Conservation (phyloP, 2,888 invertebrate species). For the Geophilus truncorum region DNA sequence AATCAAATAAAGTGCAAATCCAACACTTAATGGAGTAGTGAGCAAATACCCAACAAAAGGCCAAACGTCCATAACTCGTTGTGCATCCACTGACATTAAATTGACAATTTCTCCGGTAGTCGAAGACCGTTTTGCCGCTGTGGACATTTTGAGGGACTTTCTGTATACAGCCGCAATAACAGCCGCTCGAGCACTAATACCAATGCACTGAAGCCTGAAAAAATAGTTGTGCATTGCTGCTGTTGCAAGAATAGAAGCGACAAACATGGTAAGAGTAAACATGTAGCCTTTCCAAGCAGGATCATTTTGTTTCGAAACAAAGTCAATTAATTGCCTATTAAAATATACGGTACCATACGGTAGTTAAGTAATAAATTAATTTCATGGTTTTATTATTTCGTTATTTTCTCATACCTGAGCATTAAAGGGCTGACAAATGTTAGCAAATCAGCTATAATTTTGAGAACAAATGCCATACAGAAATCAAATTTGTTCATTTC, state of each 20-base stretch:
- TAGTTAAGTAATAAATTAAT: neutral
- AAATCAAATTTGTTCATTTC: conserved; percentile 16
- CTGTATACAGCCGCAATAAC: conserved; percentile 45
- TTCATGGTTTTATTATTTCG: neutral
- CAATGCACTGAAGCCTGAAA: conserved; percentile 47
- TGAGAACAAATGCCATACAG: conserved; percentile 9
- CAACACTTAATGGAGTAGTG: conserved; percentile 15
- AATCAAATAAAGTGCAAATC: conserved; percentile 46
- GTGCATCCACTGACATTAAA: conserved; percentile 42
- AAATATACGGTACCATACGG: too few relatives aligned
- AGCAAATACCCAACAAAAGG: neutral
- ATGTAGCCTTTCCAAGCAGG: conserved; percentile 50
- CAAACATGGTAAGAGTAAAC: conserved; percentile 49
- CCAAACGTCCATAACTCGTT: conserved; percentile 30
- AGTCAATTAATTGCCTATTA: conserved; percentile 42
- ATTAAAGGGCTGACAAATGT: conserved; percentile 28
- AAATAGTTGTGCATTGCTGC: conserved; percentile 50
- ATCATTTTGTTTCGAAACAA: conserved; percentile 41
- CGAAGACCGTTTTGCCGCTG: conserved; percentile 67
- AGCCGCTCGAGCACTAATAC: conserved; percentile 50
- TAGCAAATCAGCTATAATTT: conserved; percentile 9
- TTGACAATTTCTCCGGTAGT: conserved; percentile 44
- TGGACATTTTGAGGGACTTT: conserved; percentile 66
- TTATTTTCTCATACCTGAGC: conserved; percentile 29
- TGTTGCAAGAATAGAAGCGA: conserved; percentile 47